Base-by-base conservation (phyloP, 2,797 vertebrate genomes). In the Notoglanidium macrostoma region DNA sequence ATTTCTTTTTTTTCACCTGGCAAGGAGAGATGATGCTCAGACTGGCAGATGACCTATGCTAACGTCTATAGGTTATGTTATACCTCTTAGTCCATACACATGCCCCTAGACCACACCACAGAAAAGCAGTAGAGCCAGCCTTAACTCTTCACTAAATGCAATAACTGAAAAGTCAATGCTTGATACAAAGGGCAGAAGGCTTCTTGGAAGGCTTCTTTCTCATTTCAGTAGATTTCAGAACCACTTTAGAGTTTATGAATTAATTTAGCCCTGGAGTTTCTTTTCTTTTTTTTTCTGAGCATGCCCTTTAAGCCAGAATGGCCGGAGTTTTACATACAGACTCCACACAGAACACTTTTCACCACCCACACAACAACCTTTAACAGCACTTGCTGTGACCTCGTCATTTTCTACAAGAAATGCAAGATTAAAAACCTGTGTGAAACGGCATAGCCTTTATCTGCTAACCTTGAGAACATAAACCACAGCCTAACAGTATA, bases 281-380 rank as follows among this genome's bases (percentile, higher is more conserved):
- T n/a, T 68, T 85, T 85, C 21, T 51, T 80, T n/a, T 74, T 84
- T 78, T 29, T 55, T 77, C 35, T 77, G 73, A 86, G 84, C 72
- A 77, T 89, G 88, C 72, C 85, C 84, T 88, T 88, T 83, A 86
- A 86, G 80, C 32, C 29, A 76, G 88, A 88, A 77, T 88, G 79
- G 85, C 72, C 88, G 80, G 81, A 86, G 88, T 76, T 84, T 89
- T 84, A 86, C 74, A 70, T 79, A n/a, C 72, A 76, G 80, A 63
- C 72, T 78, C 74, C 51, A 72, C 67, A 63, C 74, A 68, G 85
- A 83, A 86, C 81, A 89, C 85, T 86, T 81, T 85, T 72, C 49
- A 78, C 85, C 82, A 29, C 88, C 88, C 81, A 89, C 88, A 84
- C 88, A 84, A 35, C 81, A 89, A 86, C 88, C 88, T 89, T 89